Evolutionary conservation across 2,113 vertebrate species (phyloP), one percentile per base, ranked within the genome.

Genomic region (Rhinopomastus cyanomelas): DNA sequence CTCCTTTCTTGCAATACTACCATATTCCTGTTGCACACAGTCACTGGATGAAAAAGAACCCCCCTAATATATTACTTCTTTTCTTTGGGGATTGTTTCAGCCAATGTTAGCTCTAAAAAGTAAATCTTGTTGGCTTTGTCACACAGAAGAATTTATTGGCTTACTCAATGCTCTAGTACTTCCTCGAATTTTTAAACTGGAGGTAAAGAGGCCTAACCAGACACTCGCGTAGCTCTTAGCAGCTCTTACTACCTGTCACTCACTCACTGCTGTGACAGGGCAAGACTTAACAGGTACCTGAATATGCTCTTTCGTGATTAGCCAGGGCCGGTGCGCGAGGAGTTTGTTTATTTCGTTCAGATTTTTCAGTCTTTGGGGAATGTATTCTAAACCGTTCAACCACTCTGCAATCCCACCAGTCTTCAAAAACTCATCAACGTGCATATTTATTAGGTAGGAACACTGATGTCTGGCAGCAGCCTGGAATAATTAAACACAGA

Each of bases 311-410:
- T 98, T 98, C 0, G 98, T 98, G 95, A 98, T 97, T 26, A 98
- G 97, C 98, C 98, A 98, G 49, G 98, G 98, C 64, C 98, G 97
- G 93, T 98, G 98, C 60, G 98, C 98, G 73, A 98, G 97, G 88
- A 98, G 97, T 86, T 98, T 98, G 91, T 98, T 98, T 94, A 98
- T 98, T 95, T 98, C 98, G 2, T 98, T 98, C 85, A 98, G 97
- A 65, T 98, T 98, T 95, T 97, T 98, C 97, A 98, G 97, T 91
- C 97, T 97, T 95, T 98, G 98, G 42, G 98, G 98, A 73, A 98
- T 97, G 82, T 98, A 98, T 85, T 98, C 97, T 88, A 98, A 97
- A 71, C 98, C 98, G 12, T 97, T 98, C 92, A 98, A 86, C 98
- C 98, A 98, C 67, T 98, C 98, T 59, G 97, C 95, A 69, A 97